These are phyloP conservation scores for Trachops cirrhosus DNA, from an alignment of 2,797 vertebrate genomes.

Conservation along the genomic window DNA sequence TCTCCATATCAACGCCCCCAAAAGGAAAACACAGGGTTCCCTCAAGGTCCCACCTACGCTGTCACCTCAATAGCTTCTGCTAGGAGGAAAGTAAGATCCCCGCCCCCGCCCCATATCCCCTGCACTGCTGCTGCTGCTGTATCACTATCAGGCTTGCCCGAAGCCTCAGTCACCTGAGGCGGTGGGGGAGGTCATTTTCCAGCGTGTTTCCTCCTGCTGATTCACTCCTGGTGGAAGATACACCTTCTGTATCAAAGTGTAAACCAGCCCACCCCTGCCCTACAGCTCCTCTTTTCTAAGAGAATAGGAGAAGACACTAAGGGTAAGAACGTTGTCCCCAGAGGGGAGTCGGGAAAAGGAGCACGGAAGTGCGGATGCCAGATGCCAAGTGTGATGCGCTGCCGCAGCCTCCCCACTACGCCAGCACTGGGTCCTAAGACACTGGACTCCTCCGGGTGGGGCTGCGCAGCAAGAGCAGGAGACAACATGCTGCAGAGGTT, in stretches of 20 bases:
- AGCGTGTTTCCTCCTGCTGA: neutral
- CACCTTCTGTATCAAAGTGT: conserved; percentile 35
- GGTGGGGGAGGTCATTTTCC: neutral
- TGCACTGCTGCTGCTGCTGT: conserved; percentile 4
- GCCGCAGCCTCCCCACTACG: neutral
- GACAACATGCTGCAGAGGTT: conserved; percentile 54
- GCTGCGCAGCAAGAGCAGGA: neutral
- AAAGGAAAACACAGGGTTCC: neutral
- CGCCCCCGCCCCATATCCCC: neutral
- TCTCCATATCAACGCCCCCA: neutral
- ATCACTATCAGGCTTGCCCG: conserved; percentile 1
- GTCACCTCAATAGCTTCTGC: neutral
- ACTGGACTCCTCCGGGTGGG: neutral
- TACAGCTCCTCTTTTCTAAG: neutral
- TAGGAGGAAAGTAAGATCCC: neutral
- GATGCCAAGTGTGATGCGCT: conserved; percentile 23
- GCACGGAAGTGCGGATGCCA: neutral
- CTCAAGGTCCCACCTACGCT: conserved; percentile 7
- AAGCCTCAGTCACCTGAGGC: conserved; percentile 58
- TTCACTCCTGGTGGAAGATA: conserved; percentile 20
- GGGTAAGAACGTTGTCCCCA: neutral
- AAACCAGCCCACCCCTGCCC: neutral
- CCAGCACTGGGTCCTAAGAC: conserved; percentile 17
- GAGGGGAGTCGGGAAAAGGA: neutral
- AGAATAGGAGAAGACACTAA: neutral